These are phyloP conservation scores for Agrypnus murinus DNA, from an alignment of 2,888 invertebrate genomes.

Conservation along the genomic window DNA sequence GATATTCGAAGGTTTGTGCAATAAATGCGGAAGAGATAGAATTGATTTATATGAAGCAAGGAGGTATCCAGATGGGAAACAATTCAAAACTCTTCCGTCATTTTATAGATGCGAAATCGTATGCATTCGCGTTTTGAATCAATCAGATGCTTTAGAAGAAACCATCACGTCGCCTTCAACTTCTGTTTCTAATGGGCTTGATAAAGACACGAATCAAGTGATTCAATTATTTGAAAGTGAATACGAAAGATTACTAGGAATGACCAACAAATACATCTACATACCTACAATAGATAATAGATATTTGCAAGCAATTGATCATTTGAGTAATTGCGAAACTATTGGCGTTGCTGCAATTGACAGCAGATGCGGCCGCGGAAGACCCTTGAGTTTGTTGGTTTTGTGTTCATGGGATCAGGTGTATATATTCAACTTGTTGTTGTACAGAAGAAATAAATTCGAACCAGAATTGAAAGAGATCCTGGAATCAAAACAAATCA, in stretches of 20 bases:
- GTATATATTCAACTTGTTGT: conserved; percentile 55
- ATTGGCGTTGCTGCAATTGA: conserved; percentile 52
- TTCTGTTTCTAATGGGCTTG: not conserved
- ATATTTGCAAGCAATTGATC: conserved; percentile 47
- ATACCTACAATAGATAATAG: conserved; percentile 47
- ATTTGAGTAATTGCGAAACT: conserved; percentile 50
- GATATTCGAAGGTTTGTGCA: conserved; percentile 38
- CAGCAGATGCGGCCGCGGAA: conserved; percentile 36
- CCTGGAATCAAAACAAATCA: conserved; percentile 47
- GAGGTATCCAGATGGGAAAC: conserved; percentile 1
- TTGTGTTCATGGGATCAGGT: conserved; percentile 53
- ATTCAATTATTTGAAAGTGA: conserved; percentile 45
- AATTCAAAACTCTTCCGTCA: conserved; percentile 10
- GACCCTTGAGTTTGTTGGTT: conserved; percentile 49
- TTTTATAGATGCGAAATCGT: conserved; percentile 41
- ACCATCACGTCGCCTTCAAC: not conserved
- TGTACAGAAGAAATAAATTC: conserved; percentile 41
- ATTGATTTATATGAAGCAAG: conserved; percentile 34
- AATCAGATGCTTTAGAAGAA: not conserved
- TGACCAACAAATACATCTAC: conserved; percentile 51
- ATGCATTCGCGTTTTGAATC: conserved; percentile 21
- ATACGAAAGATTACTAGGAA: conserved; percentile 49
- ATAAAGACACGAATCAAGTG: not conserved
- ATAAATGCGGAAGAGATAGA: conserved; percentile 1
- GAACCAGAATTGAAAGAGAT: conserved; percentile 50